Conservation (phyloP, 2,797 vertebrate genomes). For the Chrosomus eos region DNA sequence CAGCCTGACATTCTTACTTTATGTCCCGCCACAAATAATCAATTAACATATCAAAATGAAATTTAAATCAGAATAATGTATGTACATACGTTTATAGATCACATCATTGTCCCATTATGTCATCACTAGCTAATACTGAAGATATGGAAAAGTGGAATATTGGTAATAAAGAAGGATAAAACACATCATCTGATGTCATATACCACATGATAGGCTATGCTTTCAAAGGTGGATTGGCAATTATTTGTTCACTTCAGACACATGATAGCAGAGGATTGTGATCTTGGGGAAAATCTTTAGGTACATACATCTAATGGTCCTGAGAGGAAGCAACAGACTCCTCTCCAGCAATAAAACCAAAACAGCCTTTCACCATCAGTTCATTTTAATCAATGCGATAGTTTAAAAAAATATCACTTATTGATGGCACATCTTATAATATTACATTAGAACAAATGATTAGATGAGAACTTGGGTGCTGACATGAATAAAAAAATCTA, state of each 20-base stretch:
- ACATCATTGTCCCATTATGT: not conserved
- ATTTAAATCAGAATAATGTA: not conserved
- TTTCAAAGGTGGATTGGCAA: not conserved
- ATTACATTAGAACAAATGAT: not conserved
- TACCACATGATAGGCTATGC: not conserved
- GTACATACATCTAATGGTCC: conserved; percentile 53
- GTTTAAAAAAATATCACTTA: conserved; percentile 17
- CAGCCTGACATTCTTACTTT: not conserved
- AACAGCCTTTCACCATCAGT: conserved; percentile 20
- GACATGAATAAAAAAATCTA: not conserved
- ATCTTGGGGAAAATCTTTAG: conserved; percentile 56
- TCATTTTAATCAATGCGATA: conserved; percentile 43
- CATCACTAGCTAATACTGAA: not conserved
- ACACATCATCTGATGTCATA: not conserved
- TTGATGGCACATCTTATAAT: conserved; percentile 5
- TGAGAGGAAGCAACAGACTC: conserved; percentile 17
- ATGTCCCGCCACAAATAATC: not conserved
- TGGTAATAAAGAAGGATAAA: not conserved
- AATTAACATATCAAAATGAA: not conserved
- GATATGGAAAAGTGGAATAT: not conserved
- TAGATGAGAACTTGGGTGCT: not conserved
- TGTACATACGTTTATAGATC: not conserved
- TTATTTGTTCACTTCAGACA: conserved; percentile 45
- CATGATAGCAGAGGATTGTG: conserved; percentile 9
- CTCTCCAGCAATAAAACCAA: conserved; percentile 27